Percentiles rank a stretch among this genome's conserved stretches.
Evolutionary conservation across 2,113 vertebrate species (phyloP).

Genomic region (Psettodes erumei): DNA sequence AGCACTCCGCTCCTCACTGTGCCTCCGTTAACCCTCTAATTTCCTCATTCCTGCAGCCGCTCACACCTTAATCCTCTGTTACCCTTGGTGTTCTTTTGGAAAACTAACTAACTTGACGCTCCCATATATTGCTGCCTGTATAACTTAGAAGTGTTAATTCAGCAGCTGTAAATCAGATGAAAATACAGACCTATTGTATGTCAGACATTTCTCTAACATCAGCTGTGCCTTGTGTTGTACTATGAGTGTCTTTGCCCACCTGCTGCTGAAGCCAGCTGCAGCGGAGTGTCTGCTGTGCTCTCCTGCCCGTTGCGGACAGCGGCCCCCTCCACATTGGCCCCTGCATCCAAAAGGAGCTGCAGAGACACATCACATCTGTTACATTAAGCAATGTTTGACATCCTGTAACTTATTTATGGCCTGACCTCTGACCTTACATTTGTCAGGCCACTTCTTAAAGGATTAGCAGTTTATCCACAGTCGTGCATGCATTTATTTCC

Average conservation of each 20-base stretch:
- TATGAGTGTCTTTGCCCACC: slow-evolving; percentile 80
- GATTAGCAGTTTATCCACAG: slow-evolving; percentile 1
- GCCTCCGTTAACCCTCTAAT: slow-evolving; percentile 46
- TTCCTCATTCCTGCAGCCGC: slow-evolving; percentile 35
- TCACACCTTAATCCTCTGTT: slow-evolving; percentile 38
- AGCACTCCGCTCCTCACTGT: slow-evolving; percentile 35
- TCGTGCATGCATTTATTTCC: background rate
- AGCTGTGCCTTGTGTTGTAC: slow-evolving; percentile 25
- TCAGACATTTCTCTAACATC: background rate
- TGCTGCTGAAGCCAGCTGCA: slow-evolving; percentile 97
- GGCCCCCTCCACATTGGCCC: slow-evolving; percentile 93
- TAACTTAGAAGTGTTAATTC: slow-evolving; percentile 31
- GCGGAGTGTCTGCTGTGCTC: slow-evolving; percentile 90
- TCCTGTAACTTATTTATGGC: slow-evolving; percentile 25
- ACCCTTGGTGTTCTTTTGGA: slow-evolving; percentile 9
- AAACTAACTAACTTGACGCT: slow-evolving; percentile 9
- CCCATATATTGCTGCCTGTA: background rate
- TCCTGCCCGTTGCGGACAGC: slow-evolving; percentile 90
- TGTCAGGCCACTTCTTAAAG: slow-evolving; percentile 39
- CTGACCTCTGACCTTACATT: slow-evolving; percentile 44
- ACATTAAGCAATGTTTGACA: slow-evolving; percentile 36
- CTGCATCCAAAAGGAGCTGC: slow-evolving; percentile 95
- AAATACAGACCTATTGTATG: slow-evolving; percentile 8
- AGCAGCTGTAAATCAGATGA: slow-evolving; percentile 5
- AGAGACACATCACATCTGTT: slow-evolving; percentile 53